Evolutionary conservation across 2,113 vertebrate species (phyloP), one percentile per base, ranked within the genome.

Genomic region (Epinephelus moara): DNA sequence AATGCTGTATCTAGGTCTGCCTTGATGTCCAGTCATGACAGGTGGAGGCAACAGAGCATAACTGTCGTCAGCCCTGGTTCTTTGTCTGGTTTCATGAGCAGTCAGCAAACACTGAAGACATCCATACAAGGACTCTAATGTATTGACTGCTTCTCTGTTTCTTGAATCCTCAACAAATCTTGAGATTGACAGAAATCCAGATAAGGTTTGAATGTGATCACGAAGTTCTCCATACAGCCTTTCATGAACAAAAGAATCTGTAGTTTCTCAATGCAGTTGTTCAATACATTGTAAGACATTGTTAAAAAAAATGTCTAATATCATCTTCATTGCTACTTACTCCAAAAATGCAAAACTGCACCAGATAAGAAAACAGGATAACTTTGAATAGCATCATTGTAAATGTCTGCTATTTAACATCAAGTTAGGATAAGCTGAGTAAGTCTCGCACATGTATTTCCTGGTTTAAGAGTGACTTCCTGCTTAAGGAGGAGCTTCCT

Each of bases 1-100:
- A 56, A 56, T 56, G 55, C 55, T 23, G 55, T 23, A 56, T 23
- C 11, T 2, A 56, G n/a, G 55, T 56, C n/a, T 56, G n/a, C 55
- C 55, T 13, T 56, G 55, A 56, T 56, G n/a, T 56, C 55, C n/a
- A 56, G 55, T 56, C n/a, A 23, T 56, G n/a, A 56, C 55, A 56
- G n/a, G n/a, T 56, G 40, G 55, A 56, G 19, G n/a, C 55, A 56
- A 56, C 53, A 55, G 53, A 6, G 6, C 53, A n/a, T 55, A 55
- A n/a, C 21, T 55, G 53, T 2, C n/a, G 40, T 5, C 9, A 21
- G 19, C 17, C 3, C 30, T 4, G 7, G 30, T 6, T 21, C 2
- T 63, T 4, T 47, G 6, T 72, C n/a, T 59, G 37, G n/a, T 45
- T 45, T 23, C 14, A 23, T 12, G 30, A 25, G 18, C 30, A 30